phyloP scores from a whole-genome alignment of 2,113 vertebrate species.

The Steatornis caripensis region DNA sequence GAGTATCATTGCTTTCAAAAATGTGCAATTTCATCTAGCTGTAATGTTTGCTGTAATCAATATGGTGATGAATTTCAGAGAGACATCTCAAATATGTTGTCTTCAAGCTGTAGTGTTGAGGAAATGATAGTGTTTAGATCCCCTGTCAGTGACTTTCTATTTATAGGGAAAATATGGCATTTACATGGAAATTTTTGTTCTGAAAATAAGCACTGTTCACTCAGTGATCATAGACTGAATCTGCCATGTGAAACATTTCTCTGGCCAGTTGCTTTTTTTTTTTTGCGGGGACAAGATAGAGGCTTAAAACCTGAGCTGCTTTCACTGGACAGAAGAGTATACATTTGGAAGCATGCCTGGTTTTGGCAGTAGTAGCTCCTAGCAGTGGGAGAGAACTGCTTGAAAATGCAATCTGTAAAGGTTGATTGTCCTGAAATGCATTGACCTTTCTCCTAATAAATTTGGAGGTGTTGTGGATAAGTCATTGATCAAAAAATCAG shows the following conservation, averaged over 20 bases:
- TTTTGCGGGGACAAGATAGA: not conserved
- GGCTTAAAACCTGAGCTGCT: not conserved
- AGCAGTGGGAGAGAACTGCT: not conserved
- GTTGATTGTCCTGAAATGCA: not conserved
- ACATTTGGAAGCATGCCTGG: not conserved
- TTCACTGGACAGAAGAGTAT: not conserved
- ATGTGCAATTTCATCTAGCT: not conserved
- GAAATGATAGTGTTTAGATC: not conserved
- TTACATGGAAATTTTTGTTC: not conserved
- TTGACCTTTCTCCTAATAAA: not conserved
- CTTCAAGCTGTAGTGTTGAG: not conserved
- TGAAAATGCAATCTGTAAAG: not conserved
- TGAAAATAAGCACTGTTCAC: not conserved
- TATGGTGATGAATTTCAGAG: not conserved
- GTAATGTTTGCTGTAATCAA: not conserved
- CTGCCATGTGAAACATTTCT: not conserved
- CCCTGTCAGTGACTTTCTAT: not conserved
- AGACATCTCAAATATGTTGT: not conserved
- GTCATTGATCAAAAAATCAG: not conserved
- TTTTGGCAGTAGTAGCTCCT: not conserved
- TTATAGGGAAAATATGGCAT: not conserved
- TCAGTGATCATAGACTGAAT: not conserved
- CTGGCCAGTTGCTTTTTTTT: not conserved
- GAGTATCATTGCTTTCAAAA: not conserved
- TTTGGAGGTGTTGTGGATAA: not conserved